Evolutionary conservation across 2,888 invertebrate genomes (phyloP), one percentile per base, ranked within the genome.

Genomic region (Tiliacea aurago): DNA sequence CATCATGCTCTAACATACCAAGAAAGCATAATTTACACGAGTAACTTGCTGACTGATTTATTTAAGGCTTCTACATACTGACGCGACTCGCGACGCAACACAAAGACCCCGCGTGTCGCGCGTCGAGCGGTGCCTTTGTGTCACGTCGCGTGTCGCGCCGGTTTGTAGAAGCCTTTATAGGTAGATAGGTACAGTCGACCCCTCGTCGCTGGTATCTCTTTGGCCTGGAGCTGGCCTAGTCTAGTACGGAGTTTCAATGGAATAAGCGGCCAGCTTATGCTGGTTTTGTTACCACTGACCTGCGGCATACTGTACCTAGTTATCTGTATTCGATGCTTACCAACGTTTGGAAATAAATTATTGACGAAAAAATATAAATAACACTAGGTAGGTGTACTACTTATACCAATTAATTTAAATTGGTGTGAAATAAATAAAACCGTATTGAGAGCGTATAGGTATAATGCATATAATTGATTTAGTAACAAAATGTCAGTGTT

Each of bases 1-100:
- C 68, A 78, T 61, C 41, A 58, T 66, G 43, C 41, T 73, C 13
- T 63, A 53, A 53, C 33, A 59, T 37, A 49, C 5, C 58, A 67
- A 53, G 76, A 66, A 80, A 63, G 23, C 37, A 62, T 47, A 59
- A 56, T 74, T 77, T 80, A 80, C 55, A 61, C 18, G 55, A 62
- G 43, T 65, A 64, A 41, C 41, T 45, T 45, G 15, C 23, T 1
- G 33, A 18, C 51, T 55, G 15, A 2, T 61, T 49, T 61, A 51
- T 45, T 43, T n/a, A n/a, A n/a, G n/a, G n/a, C n/a, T n/a, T n/a
- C n/a, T n/a, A n/a, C n/a, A n/a, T n/a, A n/a, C n/a, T n/a, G n/a
- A n/a, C n/a, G n/a, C n/a, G n/a, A n/a, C n/a, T n/a, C n/a, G n/a
- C n/a, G n/a, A n/a, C n/a, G n/a, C n/a, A n/a, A n/a, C n/a, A n/a